Percentiles rank a stretch among this genome's conserved stretches.
Evolutionary conservation across 2,797 vertebrate genomes (phyloP).

Genomic region (Sebastes steindachneri): DNA sequence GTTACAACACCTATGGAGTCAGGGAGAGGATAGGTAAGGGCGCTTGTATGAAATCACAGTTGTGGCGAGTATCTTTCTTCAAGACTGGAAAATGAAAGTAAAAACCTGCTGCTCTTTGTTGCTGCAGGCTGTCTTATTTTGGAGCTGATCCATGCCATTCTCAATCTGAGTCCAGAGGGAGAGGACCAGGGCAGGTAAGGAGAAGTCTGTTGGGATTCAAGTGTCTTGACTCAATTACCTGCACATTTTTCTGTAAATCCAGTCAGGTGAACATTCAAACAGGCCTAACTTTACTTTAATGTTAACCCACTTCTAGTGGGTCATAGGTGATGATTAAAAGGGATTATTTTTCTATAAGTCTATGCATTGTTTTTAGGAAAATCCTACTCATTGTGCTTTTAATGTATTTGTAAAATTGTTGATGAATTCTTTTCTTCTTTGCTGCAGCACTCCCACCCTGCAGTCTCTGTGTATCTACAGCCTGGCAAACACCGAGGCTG

Average conservation of each 20-base stretch:
- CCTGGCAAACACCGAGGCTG: constrained; percentile 95
- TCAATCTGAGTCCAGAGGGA: constrained; percentile 93
- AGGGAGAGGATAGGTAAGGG: constrained; percentile 92
- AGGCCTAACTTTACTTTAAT: not conserved
- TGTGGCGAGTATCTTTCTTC: not conserved
- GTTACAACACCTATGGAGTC: constrained; percentile 93
- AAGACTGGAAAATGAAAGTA: not conserved
- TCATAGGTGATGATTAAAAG: not conserved
- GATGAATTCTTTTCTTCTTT: not conserved
- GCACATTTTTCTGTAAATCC: not conserved
- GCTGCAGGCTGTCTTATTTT: constrained; percentile 92
- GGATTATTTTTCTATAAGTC: not conserved
- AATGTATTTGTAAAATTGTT: not conserved
- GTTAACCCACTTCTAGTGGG: not conserved
- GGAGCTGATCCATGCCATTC: constrained; percentile 96
- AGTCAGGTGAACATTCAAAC: not conserved
- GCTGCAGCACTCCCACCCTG: constrained; percentile 87
- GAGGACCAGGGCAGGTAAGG: constrained; percentile 89
- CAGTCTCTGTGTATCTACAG: constrained; percentile 97
- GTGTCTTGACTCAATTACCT: not conserved
- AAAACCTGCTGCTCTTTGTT: not conserved
- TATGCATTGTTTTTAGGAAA: not conserved
- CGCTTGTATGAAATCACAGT: not conserved
- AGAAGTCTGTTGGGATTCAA: not conserved
- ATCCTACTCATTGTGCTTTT: not conserved